Evolutionary conservation across 1,140 invertebrate genomes (phyloP).

Genomic region (Mizuhopecten yessoensis): DNA sequence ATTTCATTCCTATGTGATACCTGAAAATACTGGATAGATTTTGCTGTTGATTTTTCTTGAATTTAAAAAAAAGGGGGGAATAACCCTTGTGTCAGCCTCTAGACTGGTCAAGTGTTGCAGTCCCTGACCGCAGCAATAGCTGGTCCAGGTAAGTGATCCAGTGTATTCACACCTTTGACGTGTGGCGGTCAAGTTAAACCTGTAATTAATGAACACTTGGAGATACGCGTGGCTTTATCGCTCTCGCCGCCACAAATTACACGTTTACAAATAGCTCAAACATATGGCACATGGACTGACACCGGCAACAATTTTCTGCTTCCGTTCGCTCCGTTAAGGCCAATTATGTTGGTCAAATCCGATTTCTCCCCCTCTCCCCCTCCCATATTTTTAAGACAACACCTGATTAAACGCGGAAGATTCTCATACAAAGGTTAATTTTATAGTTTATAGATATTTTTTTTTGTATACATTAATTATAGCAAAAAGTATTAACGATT

Average conservation of each 20-base stretch:
- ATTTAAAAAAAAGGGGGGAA: too few relatives aligned
- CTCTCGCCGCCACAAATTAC: not conserved
- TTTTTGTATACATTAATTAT: not conserved
- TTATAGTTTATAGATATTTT: not conserved
- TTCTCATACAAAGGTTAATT: not conserved
- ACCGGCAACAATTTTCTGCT: slow-evolving; percentile 33
- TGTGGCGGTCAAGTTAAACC: slow-evolving; percentile 24
- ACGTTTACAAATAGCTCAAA: slow-evolving; percentile 26
- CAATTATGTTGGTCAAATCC: not conserved
- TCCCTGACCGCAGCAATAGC: not conserved
- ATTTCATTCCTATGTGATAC: too few relatives aligned
- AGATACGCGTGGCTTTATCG: slow-evolving; percentile 36
- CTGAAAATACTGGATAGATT: too few relatives aligned
- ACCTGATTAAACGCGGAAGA: not conserved
- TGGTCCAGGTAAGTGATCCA: not conserved
- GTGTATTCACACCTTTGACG: slow-evolving; percentile 10
- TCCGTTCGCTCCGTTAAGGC: slow-evolving; percentile 29
- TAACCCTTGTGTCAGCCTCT: not conserved
- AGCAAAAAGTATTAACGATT: not conserved
- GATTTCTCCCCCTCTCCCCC: not conserved
- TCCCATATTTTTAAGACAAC: not conserved
- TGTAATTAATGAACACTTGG: slow-evolving; percentile 32
- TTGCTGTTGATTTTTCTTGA: too few relatives aligned
- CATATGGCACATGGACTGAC: not conserved
- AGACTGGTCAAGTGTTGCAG: not conserved